Evolutionary conservation across 2,797 vertebrate genomes (phyloP), one percentile per base, ranked within the genome.

Genomic region (Darevskia nairensis): DNA sequence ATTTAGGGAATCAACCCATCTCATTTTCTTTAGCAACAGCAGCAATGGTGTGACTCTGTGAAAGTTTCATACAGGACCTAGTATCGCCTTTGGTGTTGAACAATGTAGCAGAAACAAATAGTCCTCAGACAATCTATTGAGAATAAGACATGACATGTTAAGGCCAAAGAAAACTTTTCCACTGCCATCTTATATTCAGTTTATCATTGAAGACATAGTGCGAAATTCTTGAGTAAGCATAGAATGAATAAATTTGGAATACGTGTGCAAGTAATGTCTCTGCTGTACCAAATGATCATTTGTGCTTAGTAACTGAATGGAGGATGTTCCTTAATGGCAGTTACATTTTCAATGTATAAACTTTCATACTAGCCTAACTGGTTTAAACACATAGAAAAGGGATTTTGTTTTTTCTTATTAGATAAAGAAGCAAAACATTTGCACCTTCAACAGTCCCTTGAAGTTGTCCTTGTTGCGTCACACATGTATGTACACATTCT

Each of bases 401-500:
- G 25, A 23, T 64, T 64, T 64, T 64, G 61, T 23, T 64, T 55
- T 15, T 55, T n/a, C 3, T 80, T 19, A 61, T 35, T 25, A 19
- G 41, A 9, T 44, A 46, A 77, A 29, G 13, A 23, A 75, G 21
- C n/a, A 72, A 35, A 72, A 8, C 8, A 77, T 6, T 41, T 23
- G 10, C 19, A 29, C 44, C 35, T 29, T 50, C 6, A 78, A 77
- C 11, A 78, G 8, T 78, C 41, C 41, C 6, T 76, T 41, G 3
- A 78, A 78, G 29, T 71, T 55, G 15, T 21, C 29, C 17, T 29
- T n/a, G 46, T 59, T 32, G 39, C 35, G 35, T 4, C 59, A 11
- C 29, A 80, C 90, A 88, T 80, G 91, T 93, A 92, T 94, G n/a
- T 72, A 72, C 32, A 95, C 92, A 94, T 92, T 71, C 59, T 61